These are phyloP conservation scores for Ceratitis capitata DNA, from an alignment of 1,140 invertebrate genomes.

Conservation along the genomic window DNA sequence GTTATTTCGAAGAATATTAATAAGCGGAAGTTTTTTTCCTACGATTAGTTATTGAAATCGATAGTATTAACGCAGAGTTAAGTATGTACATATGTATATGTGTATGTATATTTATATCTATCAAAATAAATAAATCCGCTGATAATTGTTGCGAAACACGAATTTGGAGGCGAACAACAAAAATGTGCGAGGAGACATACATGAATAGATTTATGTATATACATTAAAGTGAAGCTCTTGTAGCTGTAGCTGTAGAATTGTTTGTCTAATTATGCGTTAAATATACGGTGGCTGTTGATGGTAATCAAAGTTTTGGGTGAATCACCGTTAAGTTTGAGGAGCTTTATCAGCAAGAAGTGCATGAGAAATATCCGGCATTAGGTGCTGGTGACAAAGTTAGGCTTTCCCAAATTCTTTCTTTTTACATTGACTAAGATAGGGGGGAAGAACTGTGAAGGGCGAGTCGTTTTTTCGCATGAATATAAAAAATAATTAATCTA, in stretches of 20 bases:
- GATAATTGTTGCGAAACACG: constrained; percentile 18
- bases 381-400: not conserved
- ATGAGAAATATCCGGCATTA: not conserved
- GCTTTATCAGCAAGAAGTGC: not conserved
- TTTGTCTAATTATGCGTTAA: not conserved
- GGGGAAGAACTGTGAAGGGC: too few relatives aligned
- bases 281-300: not conserved
- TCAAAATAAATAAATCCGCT: not conserved
- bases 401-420: too few relatives aligned
- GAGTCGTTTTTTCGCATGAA: too few relatives aligned
- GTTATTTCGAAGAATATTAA: not conserved
- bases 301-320: not conserved
- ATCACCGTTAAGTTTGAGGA: not conserved
- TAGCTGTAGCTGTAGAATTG: not conserved
- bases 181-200: not conserved
- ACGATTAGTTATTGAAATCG: not conserved
- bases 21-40: constrained; percentile 23
- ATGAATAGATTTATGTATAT: not conserved
- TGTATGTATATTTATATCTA: too few relatives aligned
- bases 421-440: too few relatives aligned
- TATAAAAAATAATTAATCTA: too few relatives aligned
- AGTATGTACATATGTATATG: too few relatives aligned
- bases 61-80: not conserved
- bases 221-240: not conserved
- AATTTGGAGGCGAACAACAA: constrained; percentile 14